Percentiles rank a stretch among this genome's conserved stretches.
Evolutionary conservation across 2,113 vertebrate species (phyloP).

Genomic region (Melospiza georgiana): DNA sequence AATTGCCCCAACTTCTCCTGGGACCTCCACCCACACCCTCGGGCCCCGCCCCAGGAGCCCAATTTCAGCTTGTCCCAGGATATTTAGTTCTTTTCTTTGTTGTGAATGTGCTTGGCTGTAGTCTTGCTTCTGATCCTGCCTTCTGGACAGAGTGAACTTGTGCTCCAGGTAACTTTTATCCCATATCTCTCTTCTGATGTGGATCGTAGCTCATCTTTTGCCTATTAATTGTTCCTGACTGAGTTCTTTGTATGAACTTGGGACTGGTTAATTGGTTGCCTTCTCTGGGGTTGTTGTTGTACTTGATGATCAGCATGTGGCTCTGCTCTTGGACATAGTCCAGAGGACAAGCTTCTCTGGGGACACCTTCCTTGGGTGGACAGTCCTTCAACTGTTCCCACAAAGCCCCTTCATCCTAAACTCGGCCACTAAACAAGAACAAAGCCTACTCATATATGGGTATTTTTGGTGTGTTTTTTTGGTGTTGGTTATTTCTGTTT

Average conservation of each 20-base stretch:
- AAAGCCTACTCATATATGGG: neutral
- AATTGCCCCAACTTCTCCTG: neutral
- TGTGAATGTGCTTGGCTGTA: neutral
- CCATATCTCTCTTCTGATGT: neutral
- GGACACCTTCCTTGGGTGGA: neutral
- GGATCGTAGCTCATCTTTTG: neutral
- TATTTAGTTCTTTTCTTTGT: neutral
- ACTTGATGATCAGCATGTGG: neutral
- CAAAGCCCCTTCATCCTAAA: neutral
- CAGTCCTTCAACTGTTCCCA: neutral
- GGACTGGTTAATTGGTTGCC: neutral
- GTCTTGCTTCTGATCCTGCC: neutral
- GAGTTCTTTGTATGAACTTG: neutral
- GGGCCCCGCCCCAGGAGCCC: fast-evolving
- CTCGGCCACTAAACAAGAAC: neutral
- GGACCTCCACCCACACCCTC: neutral
- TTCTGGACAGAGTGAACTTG: neutral
- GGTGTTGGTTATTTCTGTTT: neutral
- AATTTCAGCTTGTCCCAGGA: neutral
- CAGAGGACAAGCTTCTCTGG: neutral
- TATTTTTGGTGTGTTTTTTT: neutral
- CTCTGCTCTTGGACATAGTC: neutral
- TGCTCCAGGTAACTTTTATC: neutral
- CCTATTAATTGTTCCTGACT: neutral
- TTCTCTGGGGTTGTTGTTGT: neutral